A percentile compares a stretch with the other conserved stretches of the same genome.
phyloP scores from a whole-genome alignment of 2,888 invertebrate species.

The Rhimphoctona megacephalus region DNA sequence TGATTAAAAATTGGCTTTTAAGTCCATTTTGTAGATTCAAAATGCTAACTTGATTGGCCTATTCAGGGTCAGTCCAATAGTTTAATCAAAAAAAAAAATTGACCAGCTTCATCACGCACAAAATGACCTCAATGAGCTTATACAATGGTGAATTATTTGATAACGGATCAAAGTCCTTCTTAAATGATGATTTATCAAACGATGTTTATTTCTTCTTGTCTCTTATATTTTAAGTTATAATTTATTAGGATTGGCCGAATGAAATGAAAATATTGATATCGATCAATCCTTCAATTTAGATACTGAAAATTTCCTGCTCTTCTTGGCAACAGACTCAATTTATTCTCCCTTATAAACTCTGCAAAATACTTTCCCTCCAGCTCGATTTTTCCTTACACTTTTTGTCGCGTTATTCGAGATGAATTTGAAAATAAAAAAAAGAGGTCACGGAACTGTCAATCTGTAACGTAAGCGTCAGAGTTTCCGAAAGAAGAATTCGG shows the following conservation, averaged over 20 bases:
- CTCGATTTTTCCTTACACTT: neutral
- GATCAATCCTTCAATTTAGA: too few species aligned
- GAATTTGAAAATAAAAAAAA: neutral
- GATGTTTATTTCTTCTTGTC: neutral
- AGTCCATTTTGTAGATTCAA: too few species aligned
- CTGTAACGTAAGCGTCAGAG: neutral
- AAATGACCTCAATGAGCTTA: slow-evolving; percentile 21
- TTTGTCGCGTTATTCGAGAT: neutral
- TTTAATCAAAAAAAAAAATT: slow-evolving; percentile 48
- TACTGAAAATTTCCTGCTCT: too few species aligned
- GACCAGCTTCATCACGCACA: neutral
- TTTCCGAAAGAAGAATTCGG: neutral
- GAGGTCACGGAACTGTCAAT: neutral
- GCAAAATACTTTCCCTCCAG: neutral
- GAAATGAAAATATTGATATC: too few species aligned
- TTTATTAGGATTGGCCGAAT: too few species aligned
- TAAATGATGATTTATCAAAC: neutral
- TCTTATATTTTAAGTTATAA: neutral
- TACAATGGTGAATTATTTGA: neutral
- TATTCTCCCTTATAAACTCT: neutral
- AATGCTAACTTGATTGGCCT: too few species aligned
- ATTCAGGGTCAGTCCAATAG: slow-evolving; percentile 25
- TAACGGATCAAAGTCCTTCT: neutral
- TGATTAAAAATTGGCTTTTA: too few species aligned
- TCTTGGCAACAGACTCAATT: neutral